Percentiles rank a stretch among this genome's conserved stretches.
Conservation (phyloP, 2,113 vertebrate genomes). For the Crypturellus undulatus region DNA sequence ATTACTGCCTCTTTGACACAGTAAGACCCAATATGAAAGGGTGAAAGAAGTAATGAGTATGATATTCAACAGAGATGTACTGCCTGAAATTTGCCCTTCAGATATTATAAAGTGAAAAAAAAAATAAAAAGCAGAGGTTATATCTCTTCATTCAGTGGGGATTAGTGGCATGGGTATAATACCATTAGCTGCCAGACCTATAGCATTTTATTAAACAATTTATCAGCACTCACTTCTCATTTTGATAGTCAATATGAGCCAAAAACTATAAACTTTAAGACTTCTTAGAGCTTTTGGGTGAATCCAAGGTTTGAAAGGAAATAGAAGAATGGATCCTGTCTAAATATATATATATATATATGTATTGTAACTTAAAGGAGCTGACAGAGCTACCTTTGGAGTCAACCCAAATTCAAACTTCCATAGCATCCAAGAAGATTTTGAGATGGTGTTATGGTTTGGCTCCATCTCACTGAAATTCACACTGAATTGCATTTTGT, state of each 20-base stretch:
- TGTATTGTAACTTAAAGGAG: not conserved
- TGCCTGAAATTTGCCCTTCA: not conserved
- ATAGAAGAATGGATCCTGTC: not conserved
- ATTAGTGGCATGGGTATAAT: not conserved
- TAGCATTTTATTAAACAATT: slow-evolving; percentile 2
- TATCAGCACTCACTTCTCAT: not conserved
- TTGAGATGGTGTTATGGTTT: not conserved
- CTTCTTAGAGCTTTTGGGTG: slow-evolving; percentile 2
- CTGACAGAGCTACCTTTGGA: slow-evolving; percentile 1
- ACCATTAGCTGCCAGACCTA: not conserved
- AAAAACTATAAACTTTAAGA: slow-evolving; percentile 27
- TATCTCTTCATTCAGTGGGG: not conserved
- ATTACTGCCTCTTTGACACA: not conserved
- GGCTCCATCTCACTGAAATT: not conserved
- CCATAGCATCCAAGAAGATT: not conserved
- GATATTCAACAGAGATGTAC: not conserved
- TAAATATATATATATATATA: not conserved
- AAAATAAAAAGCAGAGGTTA: not conserved
- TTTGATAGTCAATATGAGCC: not conserved
- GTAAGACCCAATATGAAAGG: not conserved
- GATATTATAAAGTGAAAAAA: not conserved
- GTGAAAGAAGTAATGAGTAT: not conserved
- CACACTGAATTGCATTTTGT: not conserved
- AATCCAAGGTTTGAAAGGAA: not conserved
- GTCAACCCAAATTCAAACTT: slow-evolving; percentile 13